Conservation (phyloP, 2,888 invertebrate genomes). For the Elegia similella region DNA sequence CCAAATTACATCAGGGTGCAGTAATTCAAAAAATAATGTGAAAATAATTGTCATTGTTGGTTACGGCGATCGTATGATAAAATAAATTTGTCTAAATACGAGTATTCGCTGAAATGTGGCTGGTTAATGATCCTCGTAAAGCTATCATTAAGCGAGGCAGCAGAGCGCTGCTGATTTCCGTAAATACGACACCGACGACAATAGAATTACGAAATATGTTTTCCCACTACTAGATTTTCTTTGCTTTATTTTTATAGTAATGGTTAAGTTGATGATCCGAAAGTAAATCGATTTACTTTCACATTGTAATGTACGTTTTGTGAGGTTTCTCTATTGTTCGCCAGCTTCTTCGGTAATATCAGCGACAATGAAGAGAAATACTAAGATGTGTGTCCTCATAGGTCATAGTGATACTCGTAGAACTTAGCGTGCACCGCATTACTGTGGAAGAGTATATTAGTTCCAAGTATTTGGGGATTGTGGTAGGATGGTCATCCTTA, state of each 20-base stretch:
- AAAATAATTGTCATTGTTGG: constrained; percentile 34
- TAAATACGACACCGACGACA: constrained; percentile 41
- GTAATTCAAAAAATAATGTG: constrained; percentile 27
- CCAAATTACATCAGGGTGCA: background rate
- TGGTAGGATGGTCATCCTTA: no score
- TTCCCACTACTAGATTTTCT: constrained; percentile 16
- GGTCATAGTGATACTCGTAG: no score
- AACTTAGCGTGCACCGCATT: no score
- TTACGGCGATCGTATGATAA: constrained; percentile 20
- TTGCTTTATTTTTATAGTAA: constrained; percentile 5
- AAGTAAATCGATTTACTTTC: background rate
- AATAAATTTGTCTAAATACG: constrained; percentile 19
- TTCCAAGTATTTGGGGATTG: no score
- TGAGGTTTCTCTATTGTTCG: background rate
- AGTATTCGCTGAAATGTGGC: constrained; percentile 24
- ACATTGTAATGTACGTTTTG: background rate
- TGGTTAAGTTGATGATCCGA: background rate
- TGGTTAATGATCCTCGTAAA: constrained; percentile 36
- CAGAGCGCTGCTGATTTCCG: constrained; percentile 40
- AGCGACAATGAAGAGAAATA: no score
- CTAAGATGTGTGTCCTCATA: no score
- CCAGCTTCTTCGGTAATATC: no score
- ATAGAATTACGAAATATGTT: constrained; percentile 38
- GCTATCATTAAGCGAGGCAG: constrained; percentile 33
- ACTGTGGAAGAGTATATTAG: no score